These are phyloP conservation scores for Sarcophaga rosellei DNA, from an alignment of 2,888 invertebrate species.

Conservation along the genomic window DNA sequence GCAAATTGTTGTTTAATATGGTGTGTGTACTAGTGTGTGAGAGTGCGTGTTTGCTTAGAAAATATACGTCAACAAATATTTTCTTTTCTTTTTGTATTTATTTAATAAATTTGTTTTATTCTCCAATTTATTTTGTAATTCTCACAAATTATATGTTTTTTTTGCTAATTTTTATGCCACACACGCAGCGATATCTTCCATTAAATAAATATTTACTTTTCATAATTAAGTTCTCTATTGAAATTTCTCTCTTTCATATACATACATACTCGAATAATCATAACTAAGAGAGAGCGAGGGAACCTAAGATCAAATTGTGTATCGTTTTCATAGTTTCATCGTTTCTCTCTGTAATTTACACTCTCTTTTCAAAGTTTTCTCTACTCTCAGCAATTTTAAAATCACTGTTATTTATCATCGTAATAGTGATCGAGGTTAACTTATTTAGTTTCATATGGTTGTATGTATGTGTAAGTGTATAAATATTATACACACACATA, in stretches of 20 bases:
- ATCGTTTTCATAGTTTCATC: too few relatives aligned
- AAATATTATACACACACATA: not conserved
- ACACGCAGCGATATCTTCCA: not conserved
- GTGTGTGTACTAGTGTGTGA: not conserved
- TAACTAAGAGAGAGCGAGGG: too few relatives aligned
- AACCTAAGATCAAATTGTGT: too few relatives aligned
- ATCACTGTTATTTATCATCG: not conserved
- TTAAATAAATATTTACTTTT: not conserved
- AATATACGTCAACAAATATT: not conserved
- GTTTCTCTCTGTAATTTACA: too few relatives aligned
- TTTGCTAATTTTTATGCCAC: not conserved
- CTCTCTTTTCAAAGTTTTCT: not conserved
- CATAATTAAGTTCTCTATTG: too few relatives aligned
- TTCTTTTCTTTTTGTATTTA: not conserved
- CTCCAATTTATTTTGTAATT: not conserved
- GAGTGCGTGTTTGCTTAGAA: not conserved
- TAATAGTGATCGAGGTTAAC: not conserved
- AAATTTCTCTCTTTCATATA: too few relatives aligned
- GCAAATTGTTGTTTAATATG: not conserved
- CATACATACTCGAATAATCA: too few relatives aligned
- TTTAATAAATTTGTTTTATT: slow-evolving; percentile 11
- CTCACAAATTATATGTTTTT: slow-evolving; percentile 2
- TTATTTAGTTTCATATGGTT: too few relatives aligned
- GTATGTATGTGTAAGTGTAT: too few relatives aligned
- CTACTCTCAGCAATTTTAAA: slow-evolving; percentile 5